Percentiles rank a stretch among this genome's conserved stretches.
These are phyloP conservation scores for Protonemura montana DNA, from an alignment of 2,888 invertebrate genomes.

Conservation along the genomic window DNA sequence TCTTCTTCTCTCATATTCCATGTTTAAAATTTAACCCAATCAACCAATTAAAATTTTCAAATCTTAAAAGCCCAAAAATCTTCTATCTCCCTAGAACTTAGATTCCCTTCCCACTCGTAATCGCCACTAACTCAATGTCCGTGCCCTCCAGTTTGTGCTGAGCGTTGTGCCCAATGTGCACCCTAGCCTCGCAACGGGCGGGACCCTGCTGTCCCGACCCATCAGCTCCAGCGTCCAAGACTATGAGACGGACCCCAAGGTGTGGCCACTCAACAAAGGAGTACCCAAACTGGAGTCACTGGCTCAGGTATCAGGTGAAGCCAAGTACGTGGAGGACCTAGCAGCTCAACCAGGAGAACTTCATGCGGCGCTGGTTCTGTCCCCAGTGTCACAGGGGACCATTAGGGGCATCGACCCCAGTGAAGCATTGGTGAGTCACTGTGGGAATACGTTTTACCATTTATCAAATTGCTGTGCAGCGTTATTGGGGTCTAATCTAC, in stretches of 20 bases:
- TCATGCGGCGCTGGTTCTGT: constrained; percentile 72
- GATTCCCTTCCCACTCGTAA: too few species aligned
- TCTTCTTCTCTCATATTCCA: too few species aligned
- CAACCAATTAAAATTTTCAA: too few species aligned
- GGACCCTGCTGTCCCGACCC: constrained; percentile 65
- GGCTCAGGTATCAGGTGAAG: constrained; percentile 75
- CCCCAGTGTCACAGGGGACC: constrained; percentile 61
- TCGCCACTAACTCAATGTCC: too few species aligned
- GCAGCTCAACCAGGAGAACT: constrained; percentile 72
- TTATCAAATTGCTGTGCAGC: too few species aligned
- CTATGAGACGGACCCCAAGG: constrained; percentile 71
- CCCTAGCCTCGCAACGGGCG: constrained; percentile 62
- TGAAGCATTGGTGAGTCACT: constrained; percentile 68
- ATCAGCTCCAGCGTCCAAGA: constrained; percentile 73
- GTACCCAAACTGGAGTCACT: constrained; percentile 76
- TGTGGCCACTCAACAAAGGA: constrained; percentile 80
- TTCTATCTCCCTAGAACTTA: too few species aligned
- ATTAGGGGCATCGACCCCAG: constrained; percentile 69
- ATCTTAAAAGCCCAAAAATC: too few species aligned
- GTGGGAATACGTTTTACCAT: background rate
- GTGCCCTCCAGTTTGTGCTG: constrained; percentile 63
- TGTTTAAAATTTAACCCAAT: too few species aligned
- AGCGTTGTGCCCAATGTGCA: constrained; percentile 62
- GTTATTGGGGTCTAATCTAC: too few species aligned
- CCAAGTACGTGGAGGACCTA: constrained; percentile 78